Evolutionary conservation across 2,888 invertebrate genomes (phyloP).

Genomic region (Thymelicus acteon): DNA sequence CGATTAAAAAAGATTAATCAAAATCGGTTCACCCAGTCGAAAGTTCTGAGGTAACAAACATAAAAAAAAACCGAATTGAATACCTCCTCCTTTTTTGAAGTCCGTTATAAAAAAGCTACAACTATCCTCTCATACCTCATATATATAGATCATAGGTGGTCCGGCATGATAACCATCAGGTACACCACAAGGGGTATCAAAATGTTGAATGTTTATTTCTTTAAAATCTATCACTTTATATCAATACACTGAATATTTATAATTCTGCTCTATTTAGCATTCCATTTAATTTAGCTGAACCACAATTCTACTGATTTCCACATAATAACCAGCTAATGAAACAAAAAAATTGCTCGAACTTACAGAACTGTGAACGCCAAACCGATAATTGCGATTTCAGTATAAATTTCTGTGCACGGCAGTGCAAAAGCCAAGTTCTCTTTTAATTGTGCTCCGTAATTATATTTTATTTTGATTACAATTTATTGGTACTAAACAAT

Average conservation of each 20-base stretch:
- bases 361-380: conserved; percentile 4
- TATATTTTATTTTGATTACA: not conserved
- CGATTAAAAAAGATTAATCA: no score
- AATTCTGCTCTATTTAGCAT: not conserved
- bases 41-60: no score
- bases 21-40: no score
- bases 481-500: not conserved
- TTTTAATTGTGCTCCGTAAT: not conserved
- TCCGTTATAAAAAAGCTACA: no score
- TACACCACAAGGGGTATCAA: no score
- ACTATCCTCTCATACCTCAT: no score
- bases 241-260: not conserved
- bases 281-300: not conserved
- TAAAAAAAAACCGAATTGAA: no score
- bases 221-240: no score
- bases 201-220: no score
- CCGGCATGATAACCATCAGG: no score
- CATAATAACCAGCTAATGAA: conserved; percentile 8
- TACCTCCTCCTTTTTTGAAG: no score
- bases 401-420: not conserved
- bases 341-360: conserved; percentile 1
- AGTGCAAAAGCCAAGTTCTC: conserved; percentile 2
- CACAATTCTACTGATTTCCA: conserved; percentile 3
- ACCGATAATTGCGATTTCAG: conserved; percentile 16
- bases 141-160: no score